phyloP scores from a whole-genome alignment of 2,888 invertebrate species.

The Lampropteryx suffumata region DNA sequence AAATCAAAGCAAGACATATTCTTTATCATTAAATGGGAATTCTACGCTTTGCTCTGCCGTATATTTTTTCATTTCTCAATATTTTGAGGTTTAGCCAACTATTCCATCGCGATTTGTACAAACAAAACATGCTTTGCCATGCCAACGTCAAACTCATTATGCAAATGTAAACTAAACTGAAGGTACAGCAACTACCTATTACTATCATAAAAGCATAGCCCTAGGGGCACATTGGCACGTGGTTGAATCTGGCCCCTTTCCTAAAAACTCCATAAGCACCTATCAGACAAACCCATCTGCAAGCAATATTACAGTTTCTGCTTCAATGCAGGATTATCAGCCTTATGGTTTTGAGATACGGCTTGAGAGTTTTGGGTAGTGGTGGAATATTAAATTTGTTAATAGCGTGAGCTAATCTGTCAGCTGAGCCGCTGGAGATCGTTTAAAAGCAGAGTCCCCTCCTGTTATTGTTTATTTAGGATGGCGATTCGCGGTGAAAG shows the following conservation, averaged over 20 bases:
- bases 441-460: slow-evolving; percentile 77
- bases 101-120: not conserved
- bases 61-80: too few relatives aligned
- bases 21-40: not conserved
- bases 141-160: slow-evolving; percentile 25
- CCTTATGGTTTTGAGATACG: slow-evolving; percentile 33
- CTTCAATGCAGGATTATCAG: slow-evolving; percentile 29
- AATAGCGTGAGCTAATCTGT: slow-evolving; percentile 76
- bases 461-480: slow-evolving; percentile 82
- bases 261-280: slow-evolving; percentile 75
- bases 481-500: slow-evolving; percentile 74
- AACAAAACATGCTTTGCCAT: not conserved
- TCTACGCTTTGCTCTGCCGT: too few relatives aligned
- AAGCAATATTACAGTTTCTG: slow-evolving; percentile 35
- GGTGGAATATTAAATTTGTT: slow-evolving; percentile 48
- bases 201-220: slow-evolving; percentile 38
- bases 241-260: slow-evolving; percentile 65
- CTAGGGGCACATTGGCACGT: slow-evolving; percentile 64
- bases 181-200: slow-evolving; percentile 38
- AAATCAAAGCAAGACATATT: not conserved
- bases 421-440: slow-evolving; percentile 78
- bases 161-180: slow-evolving; percentile 35
- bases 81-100: too few relatives aligned
- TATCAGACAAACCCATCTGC: slow-evolving; percentile 67
- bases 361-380: slow-evolving; percentile 16